Evolutionary conservation across 2,888 invertebrate species (phyloP).

Genomic region (Rhingia rostrata): DNA sequence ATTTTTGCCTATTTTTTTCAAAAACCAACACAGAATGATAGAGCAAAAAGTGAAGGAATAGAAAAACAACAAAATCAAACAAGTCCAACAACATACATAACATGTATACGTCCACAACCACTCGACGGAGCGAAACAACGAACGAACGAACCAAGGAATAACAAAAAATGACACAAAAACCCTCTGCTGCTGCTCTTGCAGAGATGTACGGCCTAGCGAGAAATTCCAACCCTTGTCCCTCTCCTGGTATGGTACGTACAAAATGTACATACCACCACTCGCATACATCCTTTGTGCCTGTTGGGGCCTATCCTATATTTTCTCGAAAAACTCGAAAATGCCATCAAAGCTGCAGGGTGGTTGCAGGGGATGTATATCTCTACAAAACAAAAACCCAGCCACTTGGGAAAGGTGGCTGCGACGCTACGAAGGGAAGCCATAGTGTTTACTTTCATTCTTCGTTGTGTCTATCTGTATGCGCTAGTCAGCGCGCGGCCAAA

Average conservation of each 20-base stretch:
- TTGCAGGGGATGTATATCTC: constrained; percentile 20
- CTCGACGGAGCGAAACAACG: constrained; percentile 22
- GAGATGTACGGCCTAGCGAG: constrained; percentile 68
- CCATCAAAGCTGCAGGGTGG: constrained; percentile 58
- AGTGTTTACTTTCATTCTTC: constrained; percentile 65
- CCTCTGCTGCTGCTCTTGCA: constrained; percentile 16
- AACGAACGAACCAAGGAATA: constrained; percentile 9
- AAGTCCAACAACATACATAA: constrained; percentile 27
- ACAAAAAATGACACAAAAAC: constrained; percentile 32
- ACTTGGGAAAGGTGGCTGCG: neutral
- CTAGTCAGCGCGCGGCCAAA: constrained; percentile 55
- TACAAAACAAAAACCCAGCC: constrained; percentile 1
- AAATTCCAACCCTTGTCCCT: constrained; percentile 64
- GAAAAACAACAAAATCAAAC: constrained; percentile 35
- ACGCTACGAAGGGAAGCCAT: constrained; percentile 20
- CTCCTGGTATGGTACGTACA: constrained; percentile 2
- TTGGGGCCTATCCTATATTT: constrained; percentile 70
- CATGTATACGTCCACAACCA: constrained; percentile 41
- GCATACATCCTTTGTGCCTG: constrained; percentile 42
- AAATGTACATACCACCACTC: neutral
- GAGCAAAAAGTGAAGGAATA: constrained; percentile 24
- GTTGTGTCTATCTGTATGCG: constrained; percentile 60
- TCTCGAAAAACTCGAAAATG: constrained; percentile 45
- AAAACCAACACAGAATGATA: constrained; percentile 18
- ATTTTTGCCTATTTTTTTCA: constrained; percentile 48